Conservation (phyloP, 2,113 vertebrate species). For the Isichthys henryi region DNA sequence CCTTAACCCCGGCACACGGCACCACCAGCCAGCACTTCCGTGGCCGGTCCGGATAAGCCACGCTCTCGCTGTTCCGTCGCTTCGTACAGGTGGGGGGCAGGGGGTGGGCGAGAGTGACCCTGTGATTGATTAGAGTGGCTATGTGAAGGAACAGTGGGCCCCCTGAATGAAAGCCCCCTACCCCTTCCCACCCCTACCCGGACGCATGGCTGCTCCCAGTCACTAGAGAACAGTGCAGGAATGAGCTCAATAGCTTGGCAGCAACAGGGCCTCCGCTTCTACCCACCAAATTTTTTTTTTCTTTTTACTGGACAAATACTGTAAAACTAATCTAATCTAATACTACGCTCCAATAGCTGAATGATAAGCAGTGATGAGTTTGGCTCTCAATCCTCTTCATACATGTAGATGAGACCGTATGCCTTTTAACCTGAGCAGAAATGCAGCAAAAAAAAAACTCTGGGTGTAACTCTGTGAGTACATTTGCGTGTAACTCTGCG, state of each 20-base stretch:
- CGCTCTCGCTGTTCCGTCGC: neutral
- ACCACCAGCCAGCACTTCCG: neutral
- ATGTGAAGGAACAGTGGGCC: constrained; percentile 31
- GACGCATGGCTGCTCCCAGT: constrained; percentile 14
- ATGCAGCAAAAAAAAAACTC: neutral
- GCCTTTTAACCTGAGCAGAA: neutral
- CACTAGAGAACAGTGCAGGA: neutral
- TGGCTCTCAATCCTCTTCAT: constrained; percentile 30
- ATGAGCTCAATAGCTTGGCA: neutral
- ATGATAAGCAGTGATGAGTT: constrained; percentile 30
- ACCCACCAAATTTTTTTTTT: constrained; percentile 22
- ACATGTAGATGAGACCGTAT: constrained; percentile 22
- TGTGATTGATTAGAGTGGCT: constrained; percentile 36
- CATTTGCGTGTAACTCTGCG: neutral
- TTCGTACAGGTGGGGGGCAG: neutral
- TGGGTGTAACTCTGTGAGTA: neutral
- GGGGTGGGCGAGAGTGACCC: constrained; percentile 25
- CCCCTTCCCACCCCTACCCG: neutral
- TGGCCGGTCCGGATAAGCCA: neutral
- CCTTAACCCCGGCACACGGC: neutral
- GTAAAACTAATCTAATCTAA: too few species aligned
- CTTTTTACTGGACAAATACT: constrained; percentile 29
- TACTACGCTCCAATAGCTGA: constrained; percentile 27
- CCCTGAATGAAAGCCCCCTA: constrained; percentile 27
- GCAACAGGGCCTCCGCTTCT: neutral